A percentile compares a stretch with the other conserved stretches of the same genome.
phyloP scores from a whole-genome alignment of 2,888 invertebrate species.

The Aporophyla lueneburgensis region DNA sequence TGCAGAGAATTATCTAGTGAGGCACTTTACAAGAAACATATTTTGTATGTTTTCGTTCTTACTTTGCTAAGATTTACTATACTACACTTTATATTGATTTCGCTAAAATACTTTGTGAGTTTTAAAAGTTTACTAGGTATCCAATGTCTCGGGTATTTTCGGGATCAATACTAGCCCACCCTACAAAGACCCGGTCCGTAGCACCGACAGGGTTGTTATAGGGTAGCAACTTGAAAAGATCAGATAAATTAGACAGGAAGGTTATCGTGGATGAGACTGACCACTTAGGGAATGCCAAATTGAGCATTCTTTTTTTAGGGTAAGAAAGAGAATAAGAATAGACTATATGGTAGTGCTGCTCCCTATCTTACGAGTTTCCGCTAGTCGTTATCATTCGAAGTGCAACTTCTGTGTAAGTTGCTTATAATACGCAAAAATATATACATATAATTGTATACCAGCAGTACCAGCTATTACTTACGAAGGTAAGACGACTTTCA shows the following conservation, averaged over 20 bases:
- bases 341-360: neutral
- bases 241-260: conserved; percentile 11
- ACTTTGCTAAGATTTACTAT: neutral
- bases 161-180: conserved; percentile 21
- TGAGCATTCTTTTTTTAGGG: neutral
- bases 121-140: neutral
- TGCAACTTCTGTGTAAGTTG: conserved; percentile 13
- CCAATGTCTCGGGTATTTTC: neutral
- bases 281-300: neutral
- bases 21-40: conserved; percentile 3
- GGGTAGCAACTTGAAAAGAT: conserved; percentile 5
- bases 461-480: conserved; percentile 25
- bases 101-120: neutral
- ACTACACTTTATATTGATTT: neutral
- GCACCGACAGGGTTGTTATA: neutral
- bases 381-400: neutral
- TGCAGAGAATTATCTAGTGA: conserved; percentile 2
- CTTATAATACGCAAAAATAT: conserved; percentile 4
- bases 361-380: neutral
- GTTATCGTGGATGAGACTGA: conserved; percentile 8
- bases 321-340: neutral
- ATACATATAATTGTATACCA: neutral
- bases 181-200: neutral
- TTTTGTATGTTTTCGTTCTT: neutral
- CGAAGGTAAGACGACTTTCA: conserved; percentile 57